phyloP scores from a whole-genome alignment of 2,797 vertebrate species.

The Phaenicophaeus curvirostris region DNA sequence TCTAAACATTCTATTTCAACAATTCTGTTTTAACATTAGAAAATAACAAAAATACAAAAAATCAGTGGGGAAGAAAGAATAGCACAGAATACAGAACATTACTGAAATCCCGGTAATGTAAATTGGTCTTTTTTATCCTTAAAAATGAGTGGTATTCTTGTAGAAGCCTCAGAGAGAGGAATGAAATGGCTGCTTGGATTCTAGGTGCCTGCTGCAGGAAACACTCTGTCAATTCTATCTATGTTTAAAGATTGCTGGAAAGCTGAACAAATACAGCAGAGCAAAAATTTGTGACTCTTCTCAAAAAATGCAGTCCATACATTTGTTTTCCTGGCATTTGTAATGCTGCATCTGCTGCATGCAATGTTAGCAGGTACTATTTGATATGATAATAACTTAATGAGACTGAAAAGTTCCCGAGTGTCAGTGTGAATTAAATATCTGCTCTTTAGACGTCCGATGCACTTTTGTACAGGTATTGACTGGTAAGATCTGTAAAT shows the following conservation, averaged over 20 bases:
- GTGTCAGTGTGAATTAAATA: background rate
- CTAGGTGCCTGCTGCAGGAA: background rate
- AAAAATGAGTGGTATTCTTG: background rate
- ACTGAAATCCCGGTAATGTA: background rate
- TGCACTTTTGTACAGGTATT: background rate
- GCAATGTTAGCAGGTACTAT: background rate
- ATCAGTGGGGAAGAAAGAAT: background rate
- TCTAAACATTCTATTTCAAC: background rate
- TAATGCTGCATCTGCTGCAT: background rate
- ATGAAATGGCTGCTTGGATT: background rate
- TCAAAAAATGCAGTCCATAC: background rate
- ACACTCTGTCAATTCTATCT: background rate
- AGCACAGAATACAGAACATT: background rate
- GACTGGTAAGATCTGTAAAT: background rate
- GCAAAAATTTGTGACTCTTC: background rate
- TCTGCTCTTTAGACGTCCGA: background rate
- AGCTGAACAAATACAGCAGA: background rate
- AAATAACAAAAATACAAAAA: background rate
- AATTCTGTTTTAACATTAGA: background rate
- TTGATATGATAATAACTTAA: background rate
- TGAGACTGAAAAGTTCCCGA: background rate
- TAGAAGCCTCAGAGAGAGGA: background rate
- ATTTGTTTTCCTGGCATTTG: background rate
- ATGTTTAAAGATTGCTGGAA: background rate
- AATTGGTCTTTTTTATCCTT: background rate